Evolutionary conservation across 2,113 vertebrate species (phyloP), one percentile per base, ranked within the genome.

Genomic region (Butastur rufipennis): DNA sequence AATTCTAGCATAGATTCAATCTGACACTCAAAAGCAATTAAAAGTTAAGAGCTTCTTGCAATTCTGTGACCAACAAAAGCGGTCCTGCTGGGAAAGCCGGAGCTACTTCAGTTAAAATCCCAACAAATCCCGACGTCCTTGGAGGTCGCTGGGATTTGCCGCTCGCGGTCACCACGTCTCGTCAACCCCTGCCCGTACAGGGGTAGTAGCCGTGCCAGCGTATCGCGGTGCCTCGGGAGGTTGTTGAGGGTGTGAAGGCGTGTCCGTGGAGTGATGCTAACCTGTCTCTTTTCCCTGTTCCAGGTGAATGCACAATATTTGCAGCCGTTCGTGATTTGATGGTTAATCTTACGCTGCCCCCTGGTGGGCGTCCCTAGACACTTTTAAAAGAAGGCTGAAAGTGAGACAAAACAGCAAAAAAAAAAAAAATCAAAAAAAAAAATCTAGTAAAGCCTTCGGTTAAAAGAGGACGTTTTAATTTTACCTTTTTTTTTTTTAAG

Each of bases 221-320:
- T 53, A 16, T 53, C 52, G 52, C 26, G 52, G 26, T 52, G 50
- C 50, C 50, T 52, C 50, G 38, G 71, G 58, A 75, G 70, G n/a
- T 52, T 16, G 34, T 96, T 92, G 27, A 53, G 52, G 78, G 91
- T 81, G 50, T 61, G 86, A 79, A 32, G 86, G 80, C 72, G 75
- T 78, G 91, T 59, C 34, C 4, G 91, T 42, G 94, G 65, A 26
- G 81, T 27, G 96, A 95, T 97, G 97, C 98, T 98, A 98, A 98
- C 97, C 93, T 98, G 90, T 98, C 97, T 98, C 97, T 96, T 98
- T 97, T 97, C 95, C 97, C 96, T 97, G 96, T 96, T 97, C 93
- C 97, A 99, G 99, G 99, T 97, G 99, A 99, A 98, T 99, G 99
- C 98, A 99, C 99, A 93, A 99, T 99, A 99, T 99, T 99, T 98